Conservation (phyloP, 2,797 vertebrate genomes). For the Vespertilio murinus region DNA sequence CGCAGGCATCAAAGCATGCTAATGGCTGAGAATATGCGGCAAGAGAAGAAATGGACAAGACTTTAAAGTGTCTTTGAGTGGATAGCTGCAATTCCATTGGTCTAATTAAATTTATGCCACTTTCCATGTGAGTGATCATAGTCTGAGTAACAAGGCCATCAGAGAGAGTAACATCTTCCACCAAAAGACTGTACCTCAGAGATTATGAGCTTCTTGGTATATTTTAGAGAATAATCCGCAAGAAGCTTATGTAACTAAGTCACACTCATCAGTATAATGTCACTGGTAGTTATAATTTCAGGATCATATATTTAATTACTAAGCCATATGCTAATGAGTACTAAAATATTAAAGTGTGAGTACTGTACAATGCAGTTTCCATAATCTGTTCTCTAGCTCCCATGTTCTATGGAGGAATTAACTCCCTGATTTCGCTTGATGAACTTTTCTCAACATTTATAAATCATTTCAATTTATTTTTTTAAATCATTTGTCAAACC, state of each 20-base stretch:
- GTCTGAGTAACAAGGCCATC: background rate
- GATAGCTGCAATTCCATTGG: slow-evolving; percentile 8
- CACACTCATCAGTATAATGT: background rate
- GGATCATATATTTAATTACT: background rate
- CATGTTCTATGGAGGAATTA: background rate
- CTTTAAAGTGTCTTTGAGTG: background rate
- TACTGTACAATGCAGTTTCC: background rate
- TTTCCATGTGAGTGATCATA: background rate
- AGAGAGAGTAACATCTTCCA: background rate
- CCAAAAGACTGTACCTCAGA: background rate
- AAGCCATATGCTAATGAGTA: background rate
- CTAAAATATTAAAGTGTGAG: background rate
- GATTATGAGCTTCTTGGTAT: background rate
- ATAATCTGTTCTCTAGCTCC: background rate
- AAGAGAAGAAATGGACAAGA: background rate
- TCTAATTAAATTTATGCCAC: background rate
- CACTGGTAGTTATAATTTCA: slow-evolving; percentile 35
- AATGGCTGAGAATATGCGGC: background rate
- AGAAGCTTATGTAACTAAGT: background rate
- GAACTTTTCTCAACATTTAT: background rate
- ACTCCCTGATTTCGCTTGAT: background rate
- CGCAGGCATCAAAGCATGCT: background rate
- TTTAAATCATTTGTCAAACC: background rate
- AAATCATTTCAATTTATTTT: background rate
- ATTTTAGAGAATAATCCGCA: background rate